Conservation (phyloP, 1,140 invertebrate genomes). For the Lepidurus packardi region DNA sequence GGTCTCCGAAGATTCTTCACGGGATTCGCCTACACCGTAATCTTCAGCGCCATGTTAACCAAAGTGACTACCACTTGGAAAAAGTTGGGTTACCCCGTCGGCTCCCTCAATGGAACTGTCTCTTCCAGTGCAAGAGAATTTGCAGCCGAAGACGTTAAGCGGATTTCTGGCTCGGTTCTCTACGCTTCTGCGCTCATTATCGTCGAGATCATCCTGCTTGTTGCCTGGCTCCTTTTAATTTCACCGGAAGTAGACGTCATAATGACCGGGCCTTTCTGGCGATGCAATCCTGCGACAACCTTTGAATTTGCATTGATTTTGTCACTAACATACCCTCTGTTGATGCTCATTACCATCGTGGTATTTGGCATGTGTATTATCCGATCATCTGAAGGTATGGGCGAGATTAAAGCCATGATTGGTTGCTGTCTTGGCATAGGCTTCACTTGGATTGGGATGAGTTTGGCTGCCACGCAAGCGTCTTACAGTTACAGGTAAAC, state of each 20-base stretch:
- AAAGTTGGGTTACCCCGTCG: constrained; percentile 27
- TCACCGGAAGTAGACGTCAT: constrained; percentile 41
- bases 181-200: constrained; percentile 44
- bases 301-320: constrained; percentile 49
- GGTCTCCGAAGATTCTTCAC: constrained; percentile 46
- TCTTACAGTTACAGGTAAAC: constrained; percentile 21
- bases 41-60: constrained; percentile 48
- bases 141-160: constrained; percentile 39
- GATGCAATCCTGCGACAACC: constrained; percentile 42
- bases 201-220: constrained; percentile 48
- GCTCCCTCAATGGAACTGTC: constrained; percentile 18
- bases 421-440: constrained; percentile 26
- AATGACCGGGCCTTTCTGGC: constrained; percentile 35
- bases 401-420: constrained; percentile 24
- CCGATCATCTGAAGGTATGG: constrained; percentile 38
- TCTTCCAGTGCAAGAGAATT: constrained; percentile 16
- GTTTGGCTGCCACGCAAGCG: constrained; percentile 30
- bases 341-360: constrained; percentile 47
- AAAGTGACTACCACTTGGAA: constrained; percentile 49
- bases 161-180: constrained; percentile 45
- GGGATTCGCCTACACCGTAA: constrained; percentile 47
- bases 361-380: constrained; percentile 46
- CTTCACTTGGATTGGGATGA: constrained; percentile 23
- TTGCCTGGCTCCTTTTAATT: constrained; percentile 48
- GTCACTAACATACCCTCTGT: constrained; percentile 47